These are phyloP conservation scores for Sinonovacula constricta DNA, from an alignment of 1,140 invertebrate species.

Conservation along the genomic window DNA sequence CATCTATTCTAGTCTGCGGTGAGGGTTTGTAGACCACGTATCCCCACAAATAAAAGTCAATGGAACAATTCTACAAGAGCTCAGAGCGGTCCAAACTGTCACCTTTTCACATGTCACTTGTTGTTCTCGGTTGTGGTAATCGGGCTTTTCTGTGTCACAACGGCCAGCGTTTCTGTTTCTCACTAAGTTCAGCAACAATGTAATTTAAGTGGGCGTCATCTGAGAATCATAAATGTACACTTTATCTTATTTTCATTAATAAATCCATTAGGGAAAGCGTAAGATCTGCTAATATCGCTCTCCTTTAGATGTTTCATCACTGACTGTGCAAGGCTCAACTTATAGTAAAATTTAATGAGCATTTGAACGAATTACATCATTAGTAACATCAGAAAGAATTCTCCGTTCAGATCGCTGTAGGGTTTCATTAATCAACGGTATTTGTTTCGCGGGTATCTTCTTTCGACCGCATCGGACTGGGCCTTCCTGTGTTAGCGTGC, in stretches of 20 bases:
- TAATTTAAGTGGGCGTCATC: slow-evolving; percentile 3
- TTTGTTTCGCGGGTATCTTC: neutral
- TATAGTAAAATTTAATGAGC: neutral
- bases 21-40: slow-evolving; percentile 1
- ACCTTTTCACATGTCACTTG: neutral
- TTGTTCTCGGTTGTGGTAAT: neutral
- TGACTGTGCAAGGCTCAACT: neutral
- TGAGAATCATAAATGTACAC: neutral
- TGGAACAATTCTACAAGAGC: neutral
- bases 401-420: too few relatives aligned
- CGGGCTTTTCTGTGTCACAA: neutral
- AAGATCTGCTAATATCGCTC: neutral
- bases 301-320: neutral
- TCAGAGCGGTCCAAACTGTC: neutral
- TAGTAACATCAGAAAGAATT: neutral
- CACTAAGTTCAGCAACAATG: neutral
- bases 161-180: neutral
- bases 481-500: neutral
- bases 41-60: slow-evolving; percentile 10
- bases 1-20: neutral
- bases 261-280: neutral
- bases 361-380: neutral
- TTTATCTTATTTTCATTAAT: too few relatives aligned
- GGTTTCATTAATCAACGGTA: too few relatives aligned
- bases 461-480: neutral